Conservation (phyloP, 53 echinoderm and acorn worm species). For the Actinopyga echinites region DNA sequence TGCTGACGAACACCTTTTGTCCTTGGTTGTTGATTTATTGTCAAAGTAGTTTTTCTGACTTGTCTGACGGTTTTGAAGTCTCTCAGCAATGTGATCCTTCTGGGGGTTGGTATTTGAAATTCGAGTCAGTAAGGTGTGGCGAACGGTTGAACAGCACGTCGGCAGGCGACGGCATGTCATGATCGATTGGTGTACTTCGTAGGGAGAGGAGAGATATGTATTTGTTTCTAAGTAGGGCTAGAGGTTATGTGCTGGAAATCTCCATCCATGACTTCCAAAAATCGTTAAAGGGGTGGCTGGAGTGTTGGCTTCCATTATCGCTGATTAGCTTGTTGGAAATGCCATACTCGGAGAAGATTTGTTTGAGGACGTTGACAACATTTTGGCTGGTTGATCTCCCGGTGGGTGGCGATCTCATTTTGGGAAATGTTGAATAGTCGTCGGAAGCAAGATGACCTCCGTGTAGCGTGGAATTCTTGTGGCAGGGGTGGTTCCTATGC, state of each 20-base stretch:
- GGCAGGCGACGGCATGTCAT: background rate
- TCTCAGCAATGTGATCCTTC: too few relatives aligned
- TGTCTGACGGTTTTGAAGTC: too few relatives aligned
- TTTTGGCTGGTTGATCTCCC: slow-evolving; percentile 26
- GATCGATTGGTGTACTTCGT: background rate
- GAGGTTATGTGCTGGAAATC: slow-evolving; percentile 51
- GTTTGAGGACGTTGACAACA: slow-evolving; percentile 27
- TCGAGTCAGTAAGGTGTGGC: too few relatives aligned
- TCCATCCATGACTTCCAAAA: slow-evolving; percentile 36
- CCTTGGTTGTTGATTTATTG: too few relatives aligned
- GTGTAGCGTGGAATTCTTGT: background rate
- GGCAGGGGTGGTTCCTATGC: background rate
- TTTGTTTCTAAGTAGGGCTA: too few relatives aligned
- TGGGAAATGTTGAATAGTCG: background rate
- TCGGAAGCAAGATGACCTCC: background rate
- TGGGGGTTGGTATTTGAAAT: too few relatives aligned
- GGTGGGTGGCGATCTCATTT: slow-evolving; percentile 2
- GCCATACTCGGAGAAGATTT: slow-evolving; percentile 64
- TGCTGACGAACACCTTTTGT: too few relatives aligned
- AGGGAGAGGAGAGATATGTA: too few relatives aligned
- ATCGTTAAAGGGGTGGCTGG: slow-evolving; percentile 1
- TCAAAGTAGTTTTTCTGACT: background rate
- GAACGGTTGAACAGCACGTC: background rate
- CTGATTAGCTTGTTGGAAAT: slow-evolving; percentile 51
- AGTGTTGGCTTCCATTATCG: slow-evolving; percentile 49